A percentile compares a stretch with the other conserved stretches of the same genome.
These are phyloP conservation scores for Tragelaphus oryx DNA, from an alignment of 2,797 vertebrate species.

Conservation along the genomic window DNA sequence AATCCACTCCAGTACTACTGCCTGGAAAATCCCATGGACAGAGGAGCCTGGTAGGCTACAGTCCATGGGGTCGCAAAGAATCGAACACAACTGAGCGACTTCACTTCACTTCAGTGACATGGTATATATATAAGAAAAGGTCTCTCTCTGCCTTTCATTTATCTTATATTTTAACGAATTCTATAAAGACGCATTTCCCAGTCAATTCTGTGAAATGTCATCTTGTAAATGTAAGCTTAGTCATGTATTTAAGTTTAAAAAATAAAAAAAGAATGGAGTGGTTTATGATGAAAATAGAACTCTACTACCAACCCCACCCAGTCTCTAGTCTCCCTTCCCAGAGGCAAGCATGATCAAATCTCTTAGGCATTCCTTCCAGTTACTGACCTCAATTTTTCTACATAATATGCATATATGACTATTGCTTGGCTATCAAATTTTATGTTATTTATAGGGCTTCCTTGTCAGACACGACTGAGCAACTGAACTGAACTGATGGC, in stretches of 20 bases:
- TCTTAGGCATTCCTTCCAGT: neutral
- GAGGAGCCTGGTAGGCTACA: too few species aligned
- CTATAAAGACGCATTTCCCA: neutral
- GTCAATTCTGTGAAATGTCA: neutral
- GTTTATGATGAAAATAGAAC: neutral
- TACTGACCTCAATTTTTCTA: neutral
- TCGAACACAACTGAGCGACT: too few species aligned
- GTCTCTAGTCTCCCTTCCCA: neutral
- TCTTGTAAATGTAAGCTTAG: neutral
- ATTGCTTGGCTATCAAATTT: neutral
- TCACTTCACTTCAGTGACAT: neutral
- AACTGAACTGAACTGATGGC: neutral
- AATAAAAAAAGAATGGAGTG: neutral
- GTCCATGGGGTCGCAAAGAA: too few species aligned
- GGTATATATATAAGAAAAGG: neutral
- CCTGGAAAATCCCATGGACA: too few species aligned
- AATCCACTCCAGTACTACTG: too few species aligned
- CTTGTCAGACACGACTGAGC: neutral
- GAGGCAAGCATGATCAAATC: neutral
- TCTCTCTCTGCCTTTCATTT: neutral
- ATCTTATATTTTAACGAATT: neutral
- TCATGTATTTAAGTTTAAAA: neutral
- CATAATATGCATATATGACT: neutral
- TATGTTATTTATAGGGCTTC: neutral
- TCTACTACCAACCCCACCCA: neutral